Conservation (phyloP, 2,888 invertebrate species). For the Pedicia rivosa region DNA sequence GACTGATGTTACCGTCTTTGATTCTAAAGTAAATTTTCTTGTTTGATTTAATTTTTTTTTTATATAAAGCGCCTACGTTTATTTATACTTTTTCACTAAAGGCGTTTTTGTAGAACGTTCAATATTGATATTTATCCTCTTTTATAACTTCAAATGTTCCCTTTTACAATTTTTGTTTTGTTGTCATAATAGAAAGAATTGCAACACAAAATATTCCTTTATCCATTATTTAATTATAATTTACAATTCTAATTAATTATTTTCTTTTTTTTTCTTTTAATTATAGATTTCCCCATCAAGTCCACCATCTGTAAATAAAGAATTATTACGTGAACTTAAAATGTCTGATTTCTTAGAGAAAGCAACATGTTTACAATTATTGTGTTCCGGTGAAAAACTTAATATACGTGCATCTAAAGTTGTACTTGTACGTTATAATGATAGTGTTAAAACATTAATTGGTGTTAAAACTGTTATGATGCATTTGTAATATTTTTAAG, state of each 20-base stretch:
- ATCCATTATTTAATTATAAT: background rate
- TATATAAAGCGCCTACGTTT: too few relatives aligned
- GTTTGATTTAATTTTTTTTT: too few relatives aligned
- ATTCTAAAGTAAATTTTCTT: too few relatives aligned
- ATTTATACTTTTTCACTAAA: too few relatives aligned
- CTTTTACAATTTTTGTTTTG: too few relatives aligned
- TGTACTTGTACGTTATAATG: slow-evolving; percentile 67
- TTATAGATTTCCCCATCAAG: slow-evolving; percentile 26
- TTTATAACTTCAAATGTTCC: too few relatives aligned
- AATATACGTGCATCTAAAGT: slow-evolving; percentile 69
- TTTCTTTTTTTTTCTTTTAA: background rate
- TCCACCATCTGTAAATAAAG: slow-evolving; percentile 18
- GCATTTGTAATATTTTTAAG: slow-evolving; percentile 34
- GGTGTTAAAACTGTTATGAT: slow-evolving; percentile 64
- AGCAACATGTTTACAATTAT: slow-evolving; percentile 61
- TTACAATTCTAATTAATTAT: slow-evolving; percentile 23
- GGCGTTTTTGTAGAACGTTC: too few relatives aligned
- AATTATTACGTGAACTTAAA: slow-evolving; percentile 49
- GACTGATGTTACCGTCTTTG: too few relatives aligned
- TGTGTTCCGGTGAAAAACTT: slow-evolving; percentile 62
- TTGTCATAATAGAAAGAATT: too few relatives aligned
- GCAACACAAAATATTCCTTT: too few relatives aligned
- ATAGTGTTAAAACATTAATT: slow-evolving; percentile 63
- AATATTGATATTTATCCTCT: too few relatives aligned
- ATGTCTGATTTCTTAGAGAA: slow-evolving; percentile 67